A percentile compares a stretch with the other conserved stretches of the same genome.
Conservation (phyloP, 2,113 vertebrate genomes). For the Nothoprocta perdicaria region DNA sequence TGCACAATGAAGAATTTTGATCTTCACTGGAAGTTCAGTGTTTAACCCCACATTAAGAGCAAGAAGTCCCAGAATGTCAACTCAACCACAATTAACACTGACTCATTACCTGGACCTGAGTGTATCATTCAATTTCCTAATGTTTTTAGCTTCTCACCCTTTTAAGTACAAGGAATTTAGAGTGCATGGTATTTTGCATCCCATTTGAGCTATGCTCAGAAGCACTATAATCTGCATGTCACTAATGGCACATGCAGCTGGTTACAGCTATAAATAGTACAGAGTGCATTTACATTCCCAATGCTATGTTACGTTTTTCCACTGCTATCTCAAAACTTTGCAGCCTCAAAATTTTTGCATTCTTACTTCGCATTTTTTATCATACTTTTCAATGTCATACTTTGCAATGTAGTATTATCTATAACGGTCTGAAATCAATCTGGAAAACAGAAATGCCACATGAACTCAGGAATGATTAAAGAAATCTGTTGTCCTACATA, state of each 20-base stretch:
- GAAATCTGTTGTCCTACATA: background rate
- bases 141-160: background rate
- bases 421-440: background rate
- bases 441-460: background rate
- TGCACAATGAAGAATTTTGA: background rate
- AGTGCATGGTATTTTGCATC: constrained; percentile 25
- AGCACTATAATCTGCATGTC: constrained; percentile 36
- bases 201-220: background rate
- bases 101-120: background rate
- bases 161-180: background rate
- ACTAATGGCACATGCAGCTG: background rate
- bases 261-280: constrained; percentile 5
- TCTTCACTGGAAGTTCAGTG: background rate
- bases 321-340: background rate
- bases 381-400: too few species aligned
- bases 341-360: background rate
- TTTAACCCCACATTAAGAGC: background rate
- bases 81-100: background rate
- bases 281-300: background rate
- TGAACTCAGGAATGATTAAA: background rate
- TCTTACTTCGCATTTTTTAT: background rate
- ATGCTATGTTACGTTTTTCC: background rate
- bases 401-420: background rate
- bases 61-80: background rate
- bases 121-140: background rate